These are phyloP conservation scores for Batillaria attramentaria DNA, from an alignment of 1,140 invertebrate species.

Conservation along the genomic window DNA sequence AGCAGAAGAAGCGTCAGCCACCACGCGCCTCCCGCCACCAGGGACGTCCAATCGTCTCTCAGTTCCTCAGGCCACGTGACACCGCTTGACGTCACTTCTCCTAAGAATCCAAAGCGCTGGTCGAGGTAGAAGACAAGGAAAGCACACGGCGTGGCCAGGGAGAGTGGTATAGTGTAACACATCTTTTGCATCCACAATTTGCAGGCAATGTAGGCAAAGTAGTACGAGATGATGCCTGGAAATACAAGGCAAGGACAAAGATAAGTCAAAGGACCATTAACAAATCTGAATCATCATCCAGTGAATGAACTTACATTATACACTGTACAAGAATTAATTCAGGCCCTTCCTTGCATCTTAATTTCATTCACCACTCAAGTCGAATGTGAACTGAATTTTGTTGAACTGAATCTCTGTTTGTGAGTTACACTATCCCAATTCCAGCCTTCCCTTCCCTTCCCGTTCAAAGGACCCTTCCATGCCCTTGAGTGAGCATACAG, in stretches of 20 bases:
- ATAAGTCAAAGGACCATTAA: no score
- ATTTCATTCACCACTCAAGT: no score
- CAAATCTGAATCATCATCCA: no score
- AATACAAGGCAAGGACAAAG: neutral
- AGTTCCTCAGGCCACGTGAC: neutral
- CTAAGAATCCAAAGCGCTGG: neutral
- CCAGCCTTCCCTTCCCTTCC: no score
- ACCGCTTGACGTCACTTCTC: neutral
- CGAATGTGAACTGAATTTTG: no score
- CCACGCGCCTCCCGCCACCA: slow-evolving; percentile 79
- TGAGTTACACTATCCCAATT: no score
- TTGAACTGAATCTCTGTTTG: no score
- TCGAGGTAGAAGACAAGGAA: slow-evolving; percentile 24
- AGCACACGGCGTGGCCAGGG: slow-evolving; percentile 52
- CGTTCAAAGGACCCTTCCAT: no score
- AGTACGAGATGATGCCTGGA: slow-evolving; percentile 51
- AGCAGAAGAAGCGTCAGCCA: slow-evolving; percentile 95
- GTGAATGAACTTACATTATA: no score
- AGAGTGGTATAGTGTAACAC: slow-evolving; percentile 57
- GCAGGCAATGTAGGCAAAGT: slow-evolving; percentile 60
- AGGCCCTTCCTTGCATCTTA: no score
- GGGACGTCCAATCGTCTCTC: neutral
- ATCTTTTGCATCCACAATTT: slow-evolving; percentile 66
- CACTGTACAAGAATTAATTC: no score
- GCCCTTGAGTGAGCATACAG: no score